Evolutionary conservation across 2,888 invertebrate genomes (phyloP).

Genomic region (Athrips mouffetella): DNA sequence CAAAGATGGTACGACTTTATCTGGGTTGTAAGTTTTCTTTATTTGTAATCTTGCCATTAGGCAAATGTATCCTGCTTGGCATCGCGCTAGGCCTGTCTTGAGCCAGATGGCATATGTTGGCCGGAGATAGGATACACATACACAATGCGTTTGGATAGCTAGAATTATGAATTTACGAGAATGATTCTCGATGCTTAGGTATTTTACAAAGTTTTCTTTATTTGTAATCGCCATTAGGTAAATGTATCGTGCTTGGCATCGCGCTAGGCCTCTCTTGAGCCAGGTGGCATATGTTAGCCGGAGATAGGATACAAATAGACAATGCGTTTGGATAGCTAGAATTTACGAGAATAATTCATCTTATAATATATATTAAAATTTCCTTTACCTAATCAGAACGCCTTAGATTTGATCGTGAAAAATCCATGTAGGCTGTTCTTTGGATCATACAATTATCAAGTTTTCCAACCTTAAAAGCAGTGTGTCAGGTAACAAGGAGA

Average conservation of each 20-base stretch:
- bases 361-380: too few species aligned
- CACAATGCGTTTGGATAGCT: background rate
- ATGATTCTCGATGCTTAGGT: too few species aligned
- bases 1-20: too few species aligned
- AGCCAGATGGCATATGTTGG: constrained; percentile 50
- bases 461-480: constrained; percentile 9
- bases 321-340: background rate
- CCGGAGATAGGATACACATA: constrained; percentile 25
- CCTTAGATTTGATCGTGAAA: too few species aligned
- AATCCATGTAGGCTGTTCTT: too few species aligned
- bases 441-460: background rate
- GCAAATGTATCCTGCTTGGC: constrained; percentile 51
- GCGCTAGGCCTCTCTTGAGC: constrained; percentile 38
- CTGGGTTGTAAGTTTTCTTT: too few species aligned
- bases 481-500: constrained; percentile 34
- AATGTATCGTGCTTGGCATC: constrained; percentile 51
- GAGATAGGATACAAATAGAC: constrained; percentile 23
- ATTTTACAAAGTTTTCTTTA: too few species aligned
- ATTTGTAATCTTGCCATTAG: constrained; percentile 63
- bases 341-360: too few species aligned
- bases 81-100: constrained; percentile 35
- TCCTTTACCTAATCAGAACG: too few species aligned
- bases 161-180: too few species aligned
- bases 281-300: constrained; percentile 47
- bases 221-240: constrained; percentile 60